These are phyloP conservation scores for Trissolcus basalis DNA, from an alignment of 1,140 invertebrate genomes.

Conservation along the genomic window DNA sequence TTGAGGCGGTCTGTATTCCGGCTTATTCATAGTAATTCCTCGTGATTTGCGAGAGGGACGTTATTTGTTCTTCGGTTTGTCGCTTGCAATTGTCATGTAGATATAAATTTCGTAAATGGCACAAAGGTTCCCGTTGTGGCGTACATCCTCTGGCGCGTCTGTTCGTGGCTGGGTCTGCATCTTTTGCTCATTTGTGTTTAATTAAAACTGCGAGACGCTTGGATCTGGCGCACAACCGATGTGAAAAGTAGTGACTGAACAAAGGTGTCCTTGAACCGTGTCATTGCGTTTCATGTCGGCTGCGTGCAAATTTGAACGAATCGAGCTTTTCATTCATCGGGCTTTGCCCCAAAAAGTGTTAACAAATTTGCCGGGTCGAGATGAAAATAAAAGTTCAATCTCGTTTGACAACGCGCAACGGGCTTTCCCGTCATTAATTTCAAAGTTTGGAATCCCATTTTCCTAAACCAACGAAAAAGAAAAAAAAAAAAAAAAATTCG, in stretches of 20 bases:
- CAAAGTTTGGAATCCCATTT: too few relatives aligned
- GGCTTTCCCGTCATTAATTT: too few relatives aligned
- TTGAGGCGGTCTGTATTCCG: too few relatives aligned
- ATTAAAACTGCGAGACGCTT: slow-evolving; percentile 21
- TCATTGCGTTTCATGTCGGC: slow-evolving; percentile 10
- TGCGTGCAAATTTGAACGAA: slow-evolving; percentile 16
- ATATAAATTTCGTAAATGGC: slow-evolving; percentile 9
- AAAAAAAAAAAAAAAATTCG: too few relatives aligned
- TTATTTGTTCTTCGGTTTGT: too few relatives aligned
- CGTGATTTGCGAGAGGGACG: too few relatives aligned
- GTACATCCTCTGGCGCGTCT: neutral
- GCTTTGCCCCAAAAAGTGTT: slow-evolving; percentile 1
- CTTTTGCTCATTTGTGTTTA: slow-evolving; percentile 23
- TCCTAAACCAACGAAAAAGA: too few relatives aligned
- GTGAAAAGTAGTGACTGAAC: slow-evolving; percentile 11
- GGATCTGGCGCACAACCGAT: slow-evolving; percentile 10
- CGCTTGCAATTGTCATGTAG: too few relatives aligned
- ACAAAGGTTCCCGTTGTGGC: slow-evolving; percentile 7
- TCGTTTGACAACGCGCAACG: neutral
- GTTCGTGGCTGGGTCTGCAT: neutral
- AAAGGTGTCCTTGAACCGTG: slow-evolving; percentile 15
- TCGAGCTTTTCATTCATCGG: slow-evolving; percentile 7
- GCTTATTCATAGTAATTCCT: too few relatives aligned
- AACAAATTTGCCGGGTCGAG: neutral
- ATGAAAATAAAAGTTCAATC: slow-evolving; percentile 5